Evolutionary conservation across 2,888 invertebrate genomes (phyloP), one percentile per base, ranked within the genome.

Genomic region (Lithophane leautieri): DNA sequence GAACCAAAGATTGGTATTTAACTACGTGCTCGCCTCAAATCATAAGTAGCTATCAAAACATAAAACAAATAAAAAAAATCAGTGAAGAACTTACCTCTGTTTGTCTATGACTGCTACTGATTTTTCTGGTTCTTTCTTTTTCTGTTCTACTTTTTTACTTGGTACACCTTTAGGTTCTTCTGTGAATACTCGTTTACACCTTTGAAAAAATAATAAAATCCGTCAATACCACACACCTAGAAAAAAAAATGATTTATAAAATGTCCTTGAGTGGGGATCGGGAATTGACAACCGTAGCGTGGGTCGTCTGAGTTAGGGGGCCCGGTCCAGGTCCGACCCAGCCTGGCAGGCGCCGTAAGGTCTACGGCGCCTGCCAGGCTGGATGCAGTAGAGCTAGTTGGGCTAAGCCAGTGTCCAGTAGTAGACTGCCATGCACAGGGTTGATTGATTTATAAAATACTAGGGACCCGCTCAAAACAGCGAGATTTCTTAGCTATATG

Each of bases 151-250:
- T 92, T 96, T 96, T 89, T 95, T 96, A 92, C 91, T 95, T 79
- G 96, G 95, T 91, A 96, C 94, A 91, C 95, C 94, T 94, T 98
- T 98, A 50, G 98, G 98, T 89, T 98, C 97, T 80, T 98, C 98
- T 1, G 97, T 97, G 87, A 98, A 97, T 90, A 97, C 97, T 89
- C 97, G 96, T 91, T 97, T 97, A 95, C 98, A 98, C 86, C 97
- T 97, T 81, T 14, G 89, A 92, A 82, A 60, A 88, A 90, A 85
- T 25, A 69, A 61, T 50, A 22, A 52, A 63, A 42, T 16, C 67
- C 6, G 44, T 70, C 60, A 79, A 34, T 50, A 47, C 50, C 22
- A 34, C 12, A 63, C 1, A 40, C 14, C 4, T 9, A 22, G n/a
- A 22, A 28, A 72, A 44, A 14, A 16, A 28, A n/a, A 8, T n/a